phyloP scores from a whole-genome alignment of 2,113 vertebrate genomes.

The Phoenicopterus ruber region DNA sequence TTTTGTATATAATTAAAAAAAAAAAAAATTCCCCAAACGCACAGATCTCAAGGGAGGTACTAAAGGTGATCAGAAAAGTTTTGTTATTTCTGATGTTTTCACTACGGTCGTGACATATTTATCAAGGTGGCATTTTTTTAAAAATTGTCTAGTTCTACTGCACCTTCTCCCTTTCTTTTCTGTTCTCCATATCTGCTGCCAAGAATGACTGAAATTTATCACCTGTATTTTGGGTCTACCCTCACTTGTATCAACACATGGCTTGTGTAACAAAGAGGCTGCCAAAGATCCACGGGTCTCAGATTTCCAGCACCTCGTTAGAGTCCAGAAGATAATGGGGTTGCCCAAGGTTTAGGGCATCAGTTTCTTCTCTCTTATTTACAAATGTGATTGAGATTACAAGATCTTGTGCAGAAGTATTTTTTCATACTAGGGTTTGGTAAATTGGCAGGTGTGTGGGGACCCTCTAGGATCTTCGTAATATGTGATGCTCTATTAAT shows the following conservation, averaged over 20 bases:
- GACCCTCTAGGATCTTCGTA: not conserved
- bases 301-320: not conserved
- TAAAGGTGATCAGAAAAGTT: not conserved
- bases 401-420: not conserved
- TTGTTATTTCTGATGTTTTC: not conserved
- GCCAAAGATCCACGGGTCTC: not conserved
- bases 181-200: not conserved
- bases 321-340: not conserved
- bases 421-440: not conserved
- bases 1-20: not conserved
- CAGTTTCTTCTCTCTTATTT: not conserved
- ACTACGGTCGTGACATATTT: not conserved
- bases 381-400: not conserved
- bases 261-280: not conserved
- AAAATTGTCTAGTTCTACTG: not conserved
- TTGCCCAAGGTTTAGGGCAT: not conserved
- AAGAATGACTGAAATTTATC: conserved; percentile 17
- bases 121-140: not conserved
- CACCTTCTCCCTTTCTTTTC: not conserved
- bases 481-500: not conserved
- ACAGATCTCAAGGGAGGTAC: not conserved
- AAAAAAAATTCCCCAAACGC: not conserved
- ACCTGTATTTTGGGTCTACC: not conserved
- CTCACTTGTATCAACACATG: not conserved
- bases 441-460: not conserved